A percentile compares a stretch with the other conserved stretches of the same genome.
These are phyloP conservation scores for Genyomyrus donnyi DNA, from an alignment of 2,113 vertebrate genomes.

Conservation along the genomic window DNA sequence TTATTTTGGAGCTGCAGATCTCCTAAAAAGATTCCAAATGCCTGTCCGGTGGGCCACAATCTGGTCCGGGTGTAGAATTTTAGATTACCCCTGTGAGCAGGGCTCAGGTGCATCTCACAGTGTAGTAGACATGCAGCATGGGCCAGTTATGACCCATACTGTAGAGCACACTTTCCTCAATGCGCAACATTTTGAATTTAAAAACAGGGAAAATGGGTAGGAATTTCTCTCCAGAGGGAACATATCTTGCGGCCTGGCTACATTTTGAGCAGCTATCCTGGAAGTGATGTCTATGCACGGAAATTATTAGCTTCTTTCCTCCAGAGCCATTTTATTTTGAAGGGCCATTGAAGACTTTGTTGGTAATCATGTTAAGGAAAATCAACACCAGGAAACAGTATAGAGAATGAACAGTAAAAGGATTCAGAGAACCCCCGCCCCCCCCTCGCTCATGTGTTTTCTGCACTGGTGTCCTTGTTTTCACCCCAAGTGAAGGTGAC, in stretches of 20 bases:
- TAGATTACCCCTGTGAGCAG: not conserved
- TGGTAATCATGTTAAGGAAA: not conserved
- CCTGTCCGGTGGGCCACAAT: not conserved
- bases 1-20: not conserved
- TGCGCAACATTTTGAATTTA: not conserved
- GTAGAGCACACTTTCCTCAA: not conserved
- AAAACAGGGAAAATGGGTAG: not conserved
- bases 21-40: slow-evolving; percentile 19
- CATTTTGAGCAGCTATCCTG: not conserved
- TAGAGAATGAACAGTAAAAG: not conserved
- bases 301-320: not conserved
- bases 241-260: not conserved
- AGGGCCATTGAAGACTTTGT: not conserved
- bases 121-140: not conserved
- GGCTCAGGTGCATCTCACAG: not conserved
- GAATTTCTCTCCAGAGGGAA: not conserved
- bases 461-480: not conserved
- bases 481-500: not conserved
- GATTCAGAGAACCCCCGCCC: not conserved
- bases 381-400: not conserved
- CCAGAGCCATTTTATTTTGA: not conserved
- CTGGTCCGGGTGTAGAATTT: not conserved
- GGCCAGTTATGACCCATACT: not conserved
- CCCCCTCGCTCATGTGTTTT: not conserved
- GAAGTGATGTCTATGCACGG: not conserved